Evolutionary conservation across 2,888 invertebrate genomes (phyloP).

Genomic region (Zeuzera pyrina): DNA sequence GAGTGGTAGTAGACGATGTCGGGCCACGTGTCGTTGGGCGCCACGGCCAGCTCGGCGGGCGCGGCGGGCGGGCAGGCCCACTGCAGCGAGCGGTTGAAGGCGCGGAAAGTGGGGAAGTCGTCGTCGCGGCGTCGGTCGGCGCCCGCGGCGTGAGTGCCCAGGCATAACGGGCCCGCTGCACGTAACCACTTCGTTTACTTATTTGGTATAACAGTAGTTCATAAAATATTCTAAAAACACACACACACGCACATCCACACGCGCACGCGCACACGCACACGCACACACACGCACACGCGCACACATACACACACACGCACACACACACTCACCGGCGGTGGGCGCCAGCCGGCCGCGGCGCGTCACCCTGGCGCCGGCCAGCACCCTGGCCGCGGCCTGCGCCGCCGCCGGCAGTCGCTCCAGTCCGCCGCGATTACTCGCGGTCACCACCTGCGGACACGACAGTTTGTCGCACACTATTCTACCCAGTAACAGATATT

Average conservation of each 20-base stretch:
- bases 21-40: slow-evolving; percentile 93
- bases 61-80: slow-evolving; percentile 82
- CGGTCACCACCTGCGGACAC: no score
- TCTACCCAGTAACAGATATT: no score
- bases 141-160: slow-evolving; percentile 76
- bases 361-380: slow-evolving; percentile 86
- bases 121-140: slow-evolving; percentile 86
- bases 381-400: slow-evolving; percentile 55
- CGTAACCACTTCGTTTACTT: slow-evolving; percentile 1
- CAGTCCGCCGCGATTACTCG: slow-evolving; percentile 87
- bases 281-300: no score
- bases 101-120: slow-evolving; percentile 83
- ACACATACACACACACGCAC: no score
- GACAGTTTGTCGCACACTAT: no score
- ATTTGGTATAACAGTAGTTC: neutral
- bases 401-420: slow-evolving; percentile 87
- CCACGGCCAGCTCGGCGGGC: slow-evolving; percentile 81
- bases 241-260: slow-evolving; percentile 4
- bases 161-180: slow-evolving; percentile 85
- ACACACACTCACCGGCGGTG: slow-evolving; percentile 72
- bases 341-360: slow-evolving; percentile 86
- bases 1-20: slow-evolving; percentile 95
- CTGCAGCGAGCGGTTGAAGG: slow-evolving; percentile 84
- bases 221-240: neutral
- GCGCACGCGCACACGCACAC: slow-evolving; percentile 15